A percentile compares a stretch with the other conserved stretches of the same genome.
These are phyloP conservation scores for Agonopterix alstromeriana DNA, from an alignment of 2,888 invertebrate genomes.

Conservation along the genomic window DNA sequence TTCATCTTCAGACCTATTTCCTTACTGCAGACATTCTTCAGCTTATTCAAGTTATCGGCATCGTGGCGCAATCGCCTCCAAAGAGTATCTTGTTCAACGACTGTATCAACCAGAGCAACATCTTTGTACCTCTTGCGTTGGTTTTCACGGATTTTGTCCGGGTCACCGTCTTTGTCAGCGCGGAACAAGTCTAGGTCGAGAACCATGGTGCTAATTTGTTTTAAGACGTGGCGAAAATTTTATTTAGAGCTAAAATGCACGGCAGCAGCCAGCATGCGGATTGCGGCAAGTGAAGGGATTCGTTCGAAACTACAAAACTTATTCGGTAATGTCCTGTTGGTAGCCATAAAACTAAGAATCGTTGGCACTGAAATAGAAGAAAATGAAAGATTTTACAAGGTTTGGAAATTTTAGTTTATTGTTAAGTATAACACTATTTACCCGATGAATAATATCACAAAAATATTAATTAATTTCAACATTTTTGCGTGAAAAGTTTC, in stretches of 20 bases:
- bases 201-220: conserved; percentile 82
- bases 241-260: conserved; percentile 10
- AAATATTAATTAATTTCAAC: too few relatives aligned
- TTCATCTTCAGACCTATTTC: conserved; percentile 99
- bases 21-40: conserved; percentile 98
- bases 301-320: conserved; percentile 5
- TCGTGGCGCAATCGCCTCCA: conserved; percentile 95
- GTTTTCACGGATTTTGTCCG: conserved; percentile 93
- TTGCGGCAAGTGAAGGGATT: conserved; percentile 8
- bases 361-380: too few relatives aligned
- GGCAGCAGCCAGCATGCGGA: conserved; percentile 14
- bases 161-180: conserved; percentile 95
- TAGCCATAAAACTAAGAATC: too few relatives aligned
- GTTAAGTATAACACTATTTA: too few relatives aligned
- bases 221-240: conserved; percentile 3
- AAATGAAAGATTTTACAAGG: too few relatives aligned
- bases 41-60: conserved; percentile 95
- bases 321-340: too few relatives aligned
- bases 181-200: conserved; percentile 98
- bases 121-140: conserved; percentile 96
- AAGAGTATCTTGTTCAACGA: conserved; percentile 90
- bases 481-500: background rate
- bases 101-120: conserved; percentile 91
- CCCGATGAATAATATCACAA: too few relatives aligned
- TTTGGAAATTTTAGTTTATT: too few relatives aligned